Base-by-base conservation (phyloP, 2,888 invertebrate species). In the Podotricha telesiphe region DNA sequence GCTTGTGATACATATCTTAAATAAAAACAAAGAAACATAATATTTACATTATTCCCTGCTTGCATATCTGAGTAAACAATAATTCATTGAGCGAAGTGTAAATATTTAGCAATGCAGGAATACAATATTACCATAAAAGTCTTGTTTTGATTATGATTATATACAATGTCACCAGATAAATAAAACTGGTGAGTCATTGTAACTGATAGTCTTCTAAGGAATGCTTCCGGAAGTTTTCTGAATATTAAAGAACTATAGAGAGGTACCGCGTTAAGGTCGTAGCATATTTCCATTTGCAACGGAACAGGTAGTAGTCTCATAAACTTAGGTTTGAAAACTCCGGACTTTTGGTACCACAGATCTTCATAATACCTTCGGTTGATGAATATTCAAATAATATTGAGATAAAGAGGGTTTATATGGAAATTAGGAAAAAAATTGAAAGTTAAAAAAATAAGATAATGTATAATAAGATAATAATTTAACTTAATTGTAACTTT, bases 161-260 rank as follows among this genome's bases (percentile, higher is more conserved):
- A 94, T 75, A 94, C 91, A 75, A 88, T 82, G 76, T 94, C 93
- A 20, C 93, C 94, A 4, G 93, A 89, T 76, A 93, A 86, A 82
- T 91, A 93, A 81, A 93, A 93, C 73, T 93, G 91, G 74, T 93
- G 93, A 77, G 83, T 86, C 93, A 94, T 94, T 47, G 87, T 86
- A 51, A 91, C 80, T 13, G 94, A 92, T 61, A 94, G 77, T 76
- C 92, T 86, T 77, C 94, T 86, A 51, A 94, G 82, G 79, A 94
- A 93, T 68, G 93, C 86, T 82, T 94, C 93, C 63, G 93, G 93
- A 74, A 93, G 86, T 78, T 92, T 87, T 76, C 91, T 85, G 76
- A 94, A 94, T 82, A 94, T 77, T 56, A 93, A 77, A 1, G 94
- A 94, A 75, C 92, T 89, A 74, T 89, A 92, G 0, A 94, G 84